These are phyloP conservation scores for Osmoderma eremita DNA, from an alignment of 2,888 invertebrate species.

Conservation along the genomic window DNA sequence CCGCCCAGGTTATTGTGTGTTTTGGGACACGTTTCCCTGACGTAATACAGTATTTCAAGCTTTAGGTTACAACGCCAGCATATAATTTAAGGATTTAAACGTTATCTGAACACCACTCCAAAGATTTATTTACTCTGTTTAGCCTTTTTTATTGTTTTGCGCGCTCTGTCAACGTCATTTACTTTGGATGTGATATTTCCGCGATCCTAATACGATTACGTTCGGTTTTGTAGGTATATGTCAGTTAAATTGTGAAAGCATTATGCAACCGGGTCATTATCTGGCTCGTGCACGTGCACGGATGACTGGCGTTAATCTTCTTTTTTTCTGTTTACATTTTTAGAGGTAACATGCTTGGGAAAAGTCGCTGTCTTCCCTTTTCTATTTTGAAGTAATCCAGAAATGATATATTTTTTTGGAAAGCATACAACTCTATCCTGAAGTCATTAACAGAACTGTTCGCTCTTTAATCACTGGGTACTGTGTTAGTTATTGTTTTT, in stretches of 20 bases:
- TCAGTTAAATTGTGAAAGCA: slow-evolving; percentile 4
- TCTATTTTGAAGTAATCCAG: neutral
- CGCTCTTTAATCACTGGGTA: no score
- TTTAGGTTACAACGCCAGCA: slow-evolving; percentile 5
- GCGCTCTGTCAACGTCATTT: slow-evolving; percentile 13
- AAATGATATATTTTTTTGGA: no score
- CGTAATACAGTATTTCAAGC: slow-evolving; percentile 10
- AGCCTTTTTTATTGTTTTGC: slow-evolving; percentile 17
- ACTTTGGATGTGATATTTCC: slow-evolving; percentile 14
- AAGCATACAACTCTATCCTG: no score
- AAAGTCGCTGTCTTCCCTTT: neutral
- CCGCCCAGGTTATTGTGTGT: no score
- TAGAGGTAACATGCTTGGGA: neutral
- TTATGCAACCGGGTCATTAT: slow-evolving; percentile 12
- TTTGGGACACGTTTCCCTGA: neutral
- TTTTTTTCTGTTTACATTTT: neutral
- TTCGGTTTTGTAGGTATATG: neutral
- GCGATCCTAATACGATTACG: slow-evolving; percentile 10
- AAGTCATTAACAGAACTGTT: no score
- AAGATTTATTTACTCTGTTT: slow-evolving; percentile 19
- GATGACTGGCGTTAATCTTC: slow-evolving; percentile 19
- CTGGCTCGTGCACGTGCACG: slow-evolving; percentile 7
- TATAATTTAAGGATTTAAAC: slow-evolving; percentile 24
- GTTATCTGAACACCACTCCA: slow-evolving; percentile 14
- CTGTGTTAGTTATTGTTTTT: no score